phyloP scores from a whole-genome alignment of 2,797 vertebrate species.

The Galago senegalensis region DNA sequence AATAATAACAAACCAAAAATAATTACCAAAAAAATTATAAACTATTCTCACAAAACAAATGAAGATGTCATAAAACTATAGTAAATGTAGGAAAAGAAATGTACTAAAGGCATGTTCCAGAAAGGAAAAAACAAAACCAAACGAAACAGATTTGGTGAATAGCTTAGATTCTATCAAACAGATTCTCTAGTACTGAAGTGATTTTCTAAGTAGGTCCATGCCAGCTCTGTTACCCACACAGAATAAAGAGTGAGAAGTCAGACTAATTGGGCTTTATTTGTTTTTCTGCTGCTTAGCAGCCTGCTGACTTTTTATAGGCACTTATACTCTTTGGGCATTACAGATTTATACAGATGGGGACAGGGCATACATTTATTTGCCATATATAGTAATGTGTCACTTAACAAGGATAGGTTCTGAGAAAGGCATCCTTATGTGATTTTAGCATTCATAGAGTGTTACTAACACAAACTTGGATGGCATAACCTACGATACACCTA shows the following conservation, averaged over 20 bases:
- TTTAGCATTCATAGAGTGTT: not conserved
- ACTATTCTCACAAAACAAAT: constrained; percentile 28
- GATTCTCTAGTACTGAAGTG: not conserved
- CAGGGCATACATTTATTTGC: not conserved
- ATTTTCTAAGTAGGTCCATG: not conserved
- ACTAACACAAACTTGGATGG: not conserved
- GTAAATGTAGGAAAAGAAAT: not conserved
- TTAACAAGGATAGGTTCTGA: not conserved
- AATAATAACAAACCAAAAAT: constrained; percentile 51
- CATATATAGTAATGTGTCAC: not conserved
- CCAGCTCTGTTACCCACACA: not conserved
- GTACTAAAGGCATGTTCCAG: not conserved
- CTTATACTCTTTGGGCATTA: not conserved
- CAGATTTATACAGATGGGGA: constrained; percentile 10
- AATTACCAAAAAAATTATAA: not conserved
- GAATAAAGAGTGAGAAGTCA: constrained; percentile 14
- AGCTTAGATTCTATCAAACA: not conserved
- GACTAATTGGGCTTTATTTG: constrained; percentile 42
- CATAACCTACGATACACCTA: not conserved
- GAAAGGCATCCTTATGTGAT: not conserved
- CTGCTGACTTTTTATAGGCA: not conserved
- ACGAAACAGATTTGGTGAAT: not conserved
- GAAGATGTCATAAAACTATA: not conserved
- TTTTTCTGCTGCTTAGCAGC: constrained; percentile 37
- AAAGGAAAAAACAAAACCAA: not conserved